Evolutionary conservation across 2,113 vertebrate genomes (phyloP).

Genomic region (Tamias sibiricus): DNA sequence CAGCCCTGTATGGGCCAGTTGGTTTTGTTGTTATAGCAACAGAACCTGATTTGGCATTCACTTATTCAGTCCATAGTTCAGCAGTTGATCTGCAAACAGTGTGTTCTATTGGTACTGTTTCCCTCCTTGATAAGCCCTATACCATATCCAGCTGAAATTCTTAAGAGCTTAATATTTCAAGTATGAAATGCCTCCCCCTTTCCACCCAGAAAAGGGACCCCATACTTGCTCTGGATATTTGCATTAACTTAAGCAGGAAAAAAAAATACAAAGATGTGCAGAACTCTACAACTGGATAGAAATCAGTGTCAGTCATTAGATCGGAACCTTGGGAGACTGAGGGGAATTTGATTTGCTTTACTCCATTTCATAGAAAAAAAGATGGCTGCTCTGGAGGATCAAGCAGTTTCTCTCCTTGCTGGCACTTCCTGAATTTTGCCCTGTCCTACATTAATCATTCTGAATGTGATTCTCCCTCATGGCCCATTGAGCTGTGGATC

Average conservation of each 20-base stretch:
- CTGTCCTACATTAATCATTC: slow-evolving; percentile 65
- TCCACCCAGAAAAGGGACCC: neutral
- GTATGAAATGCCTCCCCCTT: neutral
- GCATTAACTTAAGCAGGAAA: neutral
- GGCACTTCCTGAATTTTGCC: slow-evolving; percentile 33
- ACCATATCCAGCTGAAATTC: neutral
- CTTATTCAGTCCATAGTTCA: neutral
- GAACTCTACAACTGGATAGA: neutral
- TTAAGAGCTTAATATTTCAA: neutral
- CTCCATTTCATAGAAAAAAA: neutral
- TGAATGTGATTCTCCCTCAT: slow-evolving; percentile 49
- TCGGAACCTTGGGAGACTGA: neutral
- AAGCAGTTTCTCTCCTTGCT: slow-evolving; percentile 14
- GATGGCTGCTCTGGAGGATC: neutral
- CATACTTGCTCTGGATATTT: neutral
- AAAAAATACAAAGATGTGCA: neutral
- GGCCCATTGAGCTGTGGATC: slow-evolving; percentile 45
- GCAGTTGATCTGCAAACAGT: neutral
- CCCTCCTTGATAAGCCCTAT: neutral
- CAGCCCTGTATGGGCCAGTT: slow-evolving; percentile 6
- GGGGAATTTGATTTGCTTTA: neutral
- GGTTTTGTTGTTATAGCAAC: slow-evolving; percentile 53
- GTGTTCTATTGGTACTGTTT: neutral
- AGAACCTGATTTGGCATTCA: slow-evolving; percentile 36
- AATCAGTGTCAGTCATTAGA: neutral